phyloP scores from a whole-genome alignment of 2,113 vertebrate genomes.

The Maylandia zebra region DNA sequence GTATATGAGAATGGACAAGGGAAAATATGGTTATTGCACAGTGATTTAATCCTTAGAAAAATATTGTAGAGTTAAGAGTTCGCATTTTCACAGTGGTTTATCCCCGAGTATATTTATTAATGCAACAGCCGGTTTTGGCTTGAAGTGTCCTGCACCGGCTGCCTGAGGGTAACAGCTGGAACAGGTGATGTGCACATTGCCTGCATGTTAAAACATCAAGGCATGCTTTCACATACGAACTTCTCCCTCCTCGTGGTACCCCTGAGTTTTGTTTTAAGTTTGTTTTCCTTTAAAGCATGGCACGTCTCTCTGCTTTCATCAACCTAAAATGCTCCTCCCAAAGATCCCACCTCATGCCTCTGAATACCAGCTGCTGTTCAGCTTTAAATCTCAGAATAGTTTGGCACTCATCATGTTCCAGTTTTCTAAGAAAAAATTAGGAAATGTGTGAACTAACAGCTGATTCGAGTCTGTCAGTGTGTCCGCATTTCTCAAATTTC shows the following conservation, averaged over 20 bases:
- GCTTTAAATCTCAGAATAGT: not conserved
- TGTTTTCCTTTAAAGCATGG: not conserved
- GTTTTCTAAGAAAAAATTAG: not conserved
- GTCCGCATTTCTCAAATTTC: not conserved
- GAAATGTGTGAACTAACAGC: not conserved
- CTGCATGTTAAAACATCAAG: not conserved
- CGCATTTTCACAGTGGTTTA: not conserved
- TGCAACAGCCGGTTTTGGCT: not conserved
- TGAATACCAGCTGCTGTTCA: not conserved
- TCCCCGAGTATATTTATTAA: not conserved
- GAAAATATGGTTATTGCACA: not conserved
- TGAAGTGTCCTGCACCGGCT: not conserved
- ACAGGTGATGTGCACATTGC: not conserved
- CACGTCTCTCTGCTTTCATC: not conserved
- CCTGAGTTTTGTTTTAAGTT: not conserved
- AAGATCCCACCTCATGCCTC: not conserved
- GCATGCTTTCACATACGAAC: not conserved
- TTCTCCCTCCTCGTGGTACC: not conserved
- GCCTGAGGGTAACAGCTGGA: not conserved
- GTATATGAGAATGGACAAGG: not conserved
- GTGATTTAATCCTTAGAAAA: not conserved
- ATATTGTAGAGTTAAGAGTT: not conserved
- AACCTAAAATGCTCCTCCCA: not conserved
- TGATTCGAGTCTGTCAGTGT: not conserved
- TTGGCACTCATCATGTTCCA: not conserved